Conservation (phyloP, 2,797 vertebrate species). For the Pelobates cultripes region DNA sequence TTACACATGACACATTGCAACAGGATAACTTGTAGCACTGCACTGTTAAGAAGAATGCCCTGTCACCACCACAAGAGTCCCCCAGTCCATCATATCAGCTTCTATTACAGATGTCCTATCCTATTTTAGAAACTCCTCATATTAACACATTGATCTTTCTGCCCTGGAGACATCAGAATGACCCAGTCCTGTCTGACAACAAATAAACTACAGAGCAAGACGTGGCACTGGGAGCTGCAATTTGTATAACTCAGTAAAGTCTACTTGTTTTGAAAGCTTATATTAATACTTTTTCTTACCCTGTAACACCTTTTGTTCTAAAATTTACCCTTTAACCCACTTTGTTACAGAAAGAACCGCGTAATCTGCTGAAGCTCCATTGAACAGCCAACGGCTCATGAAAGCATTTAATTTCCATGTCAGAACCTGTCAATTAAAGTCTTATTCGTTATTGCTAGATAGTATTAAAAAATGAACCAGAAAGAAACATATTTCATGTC, state of each 20-base stretch:
- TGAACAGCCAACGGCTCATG: not conserved
- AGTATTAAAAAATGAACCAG: too few species aligned
- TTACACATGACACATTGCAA: constrained; percentile 10
- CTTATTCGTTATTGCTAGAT: too few species aligned
- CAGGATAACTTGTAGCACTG: constrained; percentile 6
- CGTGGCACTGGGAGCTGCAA: not conserved
- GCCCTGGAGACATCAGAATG: not conserved
- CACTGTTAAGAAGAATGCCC: constrained; percentile 3
- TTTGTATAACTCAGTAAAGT: not conserved
- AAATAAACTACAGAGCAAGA: not conserved
- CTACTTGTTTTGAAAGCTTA: not conserved
- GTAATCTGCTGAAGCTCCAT: not conserved
- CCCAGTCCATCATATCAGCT: constrained; percentile 7
- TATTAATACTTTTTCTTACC: not conserved
- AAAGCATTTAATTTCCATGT: not conserved
- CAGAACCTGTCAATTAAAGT: too few species aligned
- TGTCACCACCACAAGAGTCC: not conserved
- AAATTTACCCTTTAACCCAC: not conserved
- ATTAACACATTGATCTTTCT: constrained; percentile 31
- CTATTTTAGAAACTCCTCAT: not conserved
- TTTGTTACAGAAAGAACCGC: not conserved
- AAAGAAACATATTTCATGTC: too few species aligned
- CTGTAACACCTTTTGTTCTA: not conserved
- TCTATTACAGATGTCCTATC: not conserved
- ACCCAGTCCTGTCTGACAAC: not conserved